A percentile compares a stretch with the other conserved stretches of the same genome.
phyloP scores from a whole-genome alignment of 2,888 invertebrate species.

The Amphipyra tragopoginis region DNA sequence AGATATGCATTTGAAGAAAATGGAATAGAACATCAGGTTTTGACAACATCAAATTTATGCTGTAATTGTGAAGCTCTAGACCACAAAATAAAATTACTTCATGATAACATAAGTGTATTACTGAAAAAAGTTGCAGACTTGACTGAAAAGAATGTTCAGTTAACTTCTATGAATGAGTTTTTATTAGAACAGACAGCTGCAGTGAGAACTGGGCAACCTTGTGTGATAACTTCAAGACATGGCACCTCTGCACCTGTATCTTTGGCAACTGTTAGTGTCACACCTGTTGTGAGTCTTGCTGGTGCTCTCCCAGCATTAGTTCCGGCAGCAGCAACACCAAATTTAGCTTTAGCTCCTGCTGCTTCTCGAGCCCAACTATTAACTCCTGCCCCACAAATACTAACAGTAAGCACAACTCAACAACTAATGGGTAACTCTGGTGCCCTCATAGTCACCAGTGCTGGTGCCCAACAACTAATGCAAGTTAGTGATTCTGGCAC shows the following conservation, averaged over 20 bases:
- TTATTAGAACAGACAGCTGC: conserved; percentile 83
- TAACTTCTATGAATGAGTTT: conserved; percentile 88
- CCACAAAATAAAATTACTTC: conserved; percentile 83
- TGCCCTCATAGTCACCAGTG: conserved; percentile 86
- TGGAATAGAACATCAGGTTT: conserved; percentile 74
- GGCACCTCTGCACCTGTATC: conserved; percentile 86
- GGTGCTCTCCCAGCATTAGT: conserved; percentile 83
- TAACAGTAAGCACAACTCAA: conserved; percentile 86
- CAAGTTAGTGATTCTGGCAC: conserved; percentile 88
- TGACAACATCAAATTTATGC: conserved; percentile 73
- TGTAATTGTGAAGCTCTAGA: conserved; percentile 81
- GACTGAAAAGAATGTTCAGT: conserved; percentile 83
- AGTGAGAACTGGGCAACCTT: conserved; percentile 81
- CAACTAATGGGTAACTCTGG: conserved; percentile 86
- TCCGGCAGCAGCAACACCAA: conserved; percentile 81
- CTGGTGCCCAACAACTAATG: conserved; percentile 87
- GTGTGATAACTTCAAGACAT: conserved; percentile 86
- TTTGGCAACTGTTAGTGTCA: conserved; percentile 86
- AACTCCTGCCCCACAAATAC: conserved; percentile 85
- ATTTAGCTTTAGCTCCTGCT: conserved; percentile 82
- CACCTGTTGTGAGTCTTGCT: conserved; percentile 84
- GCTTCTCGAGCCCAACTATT: conserved; percentile 84
- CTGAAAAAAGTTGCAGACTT: conserved; percentile 84
- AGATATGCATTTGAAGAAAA: conserved; percentile 79
- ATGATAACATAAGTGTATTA: conserved; percentile 86